Evolutionary conservation across 2,797 vertebrate species (phyloP).

Genomic region (Lacerta bilineata): DNA sequence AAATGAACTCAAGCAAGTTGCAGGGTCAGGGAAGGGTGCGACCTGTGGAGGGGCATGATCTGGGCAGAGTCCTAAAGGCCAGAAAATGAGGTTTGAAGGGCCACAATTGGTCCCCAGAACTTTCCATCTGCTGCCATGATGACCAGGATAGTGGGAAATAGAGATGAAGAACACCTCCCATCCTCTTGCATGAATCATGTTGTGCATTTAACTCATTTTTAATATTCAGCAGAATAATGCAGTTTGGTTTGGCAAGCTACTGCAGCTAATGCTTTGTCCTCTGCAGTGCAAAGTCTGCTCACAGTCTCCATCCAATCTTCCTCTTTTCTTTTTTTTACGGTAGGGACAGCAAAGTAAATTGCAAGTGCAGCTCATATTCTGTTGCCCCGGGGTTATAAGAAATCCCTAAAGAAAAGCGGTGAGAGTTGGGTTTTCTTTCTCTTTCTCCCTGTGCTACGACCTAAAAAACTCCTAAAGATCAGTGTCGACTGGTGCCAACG

Average conservation of each 20-base stretch:
- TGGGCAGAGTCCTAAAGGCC: no score
- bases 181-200: background rate
- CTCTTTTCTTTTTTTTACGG: slow-evolving; percentile 9
- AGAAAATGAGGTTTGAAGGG: background rate
- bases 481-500: slow-evolving; percentile 15
- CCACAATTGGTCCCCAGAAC: background rate
- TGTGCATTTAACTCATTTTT: background rate
- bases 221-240: slow-evolving; percentile 5
- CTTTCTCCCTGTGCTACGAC: background rate
- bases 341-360: slow-evolving; percentile 55
- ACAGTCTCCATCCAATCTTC: slow-evolving; percentile 15
- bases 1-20: no score
- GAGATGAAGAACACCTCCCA: background rate
- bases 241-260: background rate
- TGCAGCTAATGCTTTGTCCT: background rate
- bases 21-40: no score
- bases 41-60: no score
- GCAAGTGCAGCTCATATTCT: background rate
- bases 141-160: background rate
- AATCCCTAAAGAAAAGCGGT: slow-evolving; percentile 14
- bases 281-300: background rate
- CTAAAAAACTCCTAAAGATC: background rate
- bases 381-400: slow-evolving; percentile 25
- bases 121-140: background rate
- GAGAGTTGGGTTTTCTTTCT: background rate